Conservation (phyloP, 2,888 invertebrate species). For the Clivina fossor region DNA sequence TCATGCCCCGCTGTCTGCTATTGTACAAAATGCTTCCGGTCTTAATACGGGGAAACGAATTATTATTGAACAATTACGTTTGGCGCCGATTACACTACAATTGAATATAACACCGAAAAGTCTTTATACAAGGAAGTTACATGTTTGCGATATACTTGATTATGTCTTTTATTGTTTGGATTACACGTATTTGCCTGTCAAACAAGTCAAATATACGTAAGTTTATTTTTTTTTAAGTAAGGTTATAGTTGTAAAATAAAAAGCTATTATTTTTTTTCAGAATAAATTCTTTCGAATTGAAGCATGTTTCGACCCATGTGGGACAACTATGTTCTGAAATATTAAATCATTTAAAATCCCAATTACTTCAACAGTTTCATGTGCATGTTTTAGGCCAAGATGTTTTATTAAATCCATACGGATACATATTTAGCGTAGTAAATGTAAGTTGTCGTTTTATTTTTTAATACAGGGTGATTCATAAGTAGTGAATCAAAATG, state of each 20-base stretch:
- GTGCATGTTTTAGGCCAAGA: slow-evolving; percentile 76
- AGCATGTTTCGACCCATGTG: slow-evolving; percentile 58
- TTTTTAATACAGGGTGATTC: neutral
- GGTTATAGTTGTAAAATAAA: slow-evolving; percentile 1
- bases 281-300: slow-evolving; percentile 67
- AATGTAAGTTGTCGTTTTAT: slow-evolving; percentile 1
- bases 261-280: slow-evolving; percentile 52
- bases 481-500: neutral
- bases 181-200: slow-evolving; percentile 65
- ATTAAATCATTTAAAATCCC: slow-evolving; percentile 67
- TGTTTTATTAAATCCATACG: slow-evolving; percentile 79
- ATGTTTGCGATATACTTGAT: slow-evolving; percentile 52
- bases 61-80: slow-evolving; percentile 60
- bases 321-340: slow-evolving; percentile 58
- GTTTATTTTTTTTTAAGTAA: slow-evolving; percentile 35
- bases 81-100: slow-evolving; percentile 63
- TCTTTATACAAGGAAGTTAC: slow-evolving; percentile 40
- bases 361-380: slow-evolving; percentile 78
- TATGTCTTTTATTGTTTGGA: slow-evolving; percentile 66
- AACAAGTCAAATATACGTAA: slow-evolving; percentile 65
- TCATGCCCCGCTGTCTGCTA: slow-evolving; percentile 60
- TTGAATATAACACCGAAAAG: slow-evolving; percentile 62
- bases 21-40: slow-evolving; percentile 45
- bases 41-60: slow-evolving; percentile 11
- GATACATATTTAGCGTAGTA: slow-evolving; percentile 35